Percentiles rank a stretch among this genome's conserved stretches.
phyloP scores from a whole-genome alignment of 2,888 invertebrate species.

The Scaptomyza reducta region DNA sequence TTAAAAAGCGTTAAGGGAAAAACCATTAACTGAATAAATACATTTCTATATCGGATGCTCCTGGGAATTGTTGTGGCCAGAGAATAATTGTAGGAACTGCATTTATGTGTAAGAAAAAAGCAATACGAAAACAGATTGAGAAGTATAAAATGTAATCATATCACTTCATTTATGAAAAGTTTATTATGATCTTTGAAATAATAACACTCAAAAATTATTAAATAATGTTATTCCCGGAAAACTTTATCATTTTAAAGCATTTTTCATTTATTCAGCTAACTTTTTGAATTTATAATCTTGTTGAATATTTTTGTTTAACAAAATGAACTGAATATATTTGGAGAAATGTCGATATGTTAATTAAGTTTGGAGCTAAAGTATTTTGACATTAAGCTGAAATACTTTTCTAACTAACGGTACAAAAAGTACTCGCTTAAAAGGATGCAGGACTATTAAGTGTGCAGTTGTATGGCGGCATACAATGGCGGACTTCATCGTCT shows the following conservation, averaged over 20 bases:
- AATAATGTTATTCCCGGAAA: too few species aligned
- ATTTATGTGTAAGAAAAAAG: not conserved
- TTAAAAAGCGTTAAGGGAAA: not conserved
- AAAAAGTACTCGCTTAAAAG: not conserved
- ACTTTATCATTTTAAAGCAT: too few species aligned
- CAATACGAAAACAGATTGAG: not conserved
- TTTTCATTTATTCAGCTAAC: too few species aligned
- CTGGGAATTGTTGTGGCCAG: not conserved
- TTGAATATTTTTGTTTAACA: too few species aligned
- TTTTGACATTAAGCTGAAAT: not conserved
- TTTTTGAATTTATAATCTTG: too few species aligned
- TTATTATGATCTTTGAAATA: too few species aligned
- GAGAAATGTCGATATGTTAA: not conserved
- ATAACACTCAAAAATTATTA: too few species aligned
- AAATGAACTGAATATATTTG: too few species aligned
- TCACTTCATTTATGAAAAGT: too few species aligned
- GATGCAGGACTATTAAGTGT: constrained; percentile 4
- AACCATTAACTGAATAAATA: not conserved
- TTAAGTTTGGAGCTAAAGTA: not conserved
- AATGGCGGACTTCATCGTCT: constrained; percentile 9
- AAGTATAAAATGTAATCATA: too few species aligned
- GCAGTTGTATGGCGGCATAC: not conserved
- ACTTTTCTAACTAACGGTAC: not conserved
- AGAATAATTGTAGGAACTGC: not conserved
- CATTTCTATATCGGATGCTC: not conserved